Evolutionary conservation across 53 echinoderm and acorn worm genomes (phyloP).

Genomic region (Arbacia lixula): DNA sequence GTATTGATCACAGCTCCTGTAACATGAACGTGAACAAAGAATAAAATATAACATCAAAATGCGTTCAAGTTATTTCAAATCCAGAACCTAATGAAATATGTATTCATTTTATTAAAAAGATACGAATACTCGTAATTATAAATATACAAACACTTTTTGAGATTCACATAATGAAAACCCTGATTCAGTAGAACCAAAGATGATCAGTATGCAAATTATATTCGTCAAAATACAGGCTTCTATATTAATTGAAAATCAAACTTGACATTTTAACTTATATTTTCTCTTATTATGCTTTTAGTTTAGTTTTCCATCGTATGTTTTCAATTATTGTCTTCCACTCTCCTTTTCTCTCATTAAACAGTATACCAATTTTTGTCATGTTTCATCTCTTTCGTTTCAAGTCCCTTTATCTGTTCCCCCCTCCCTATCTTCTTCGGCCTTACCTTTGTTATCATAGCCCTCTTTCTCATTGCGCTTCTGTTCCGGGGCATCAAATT

Average conservation of each 20-base stretch:
- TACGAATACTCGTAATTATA: too few species aligned
- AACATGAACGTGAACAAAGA: not conserved
- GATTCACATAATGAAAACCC: not conserved
- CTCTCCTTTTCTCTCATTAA: not conserved
- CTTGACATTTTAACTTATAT: too few species aligned
- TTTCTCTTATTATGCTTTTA: too few species aligned
- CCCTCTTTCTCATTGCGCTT: constrained; percentile 12
- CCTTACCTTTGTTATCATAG: constrained; percentile 27
- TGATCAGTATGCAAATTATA: not conserved
- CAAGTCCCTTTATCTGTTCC: too few species aligned
- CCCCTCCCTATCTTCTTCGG: not conserved
- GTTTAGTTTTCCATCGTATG: not conserved
- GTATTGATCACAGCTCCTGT: constrained; percentile 18
- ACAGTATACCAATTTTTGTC: not conserved
- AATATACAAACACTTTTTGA: not conserved
- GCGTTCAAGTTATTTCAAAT: too few species aligned
- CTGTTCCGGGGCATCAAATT: not conserved
- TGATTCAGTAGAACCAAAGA: too few species aligned
- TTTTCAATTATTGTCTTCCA: not conserved
- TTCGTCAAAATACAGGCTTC: too few species aligned
- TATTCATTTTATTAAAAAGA: too few species aligned
- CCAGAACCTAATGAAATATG: too few species aligned
- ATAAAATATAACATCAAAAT: not conserved
- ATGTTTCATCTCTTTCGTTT: too few species aligned
- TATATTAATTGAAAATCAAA: too few species aligned